Base-by-base conservation (phyloP, 2,113 vertebrate species). In the Campylomormyrus numenius region DNA sequence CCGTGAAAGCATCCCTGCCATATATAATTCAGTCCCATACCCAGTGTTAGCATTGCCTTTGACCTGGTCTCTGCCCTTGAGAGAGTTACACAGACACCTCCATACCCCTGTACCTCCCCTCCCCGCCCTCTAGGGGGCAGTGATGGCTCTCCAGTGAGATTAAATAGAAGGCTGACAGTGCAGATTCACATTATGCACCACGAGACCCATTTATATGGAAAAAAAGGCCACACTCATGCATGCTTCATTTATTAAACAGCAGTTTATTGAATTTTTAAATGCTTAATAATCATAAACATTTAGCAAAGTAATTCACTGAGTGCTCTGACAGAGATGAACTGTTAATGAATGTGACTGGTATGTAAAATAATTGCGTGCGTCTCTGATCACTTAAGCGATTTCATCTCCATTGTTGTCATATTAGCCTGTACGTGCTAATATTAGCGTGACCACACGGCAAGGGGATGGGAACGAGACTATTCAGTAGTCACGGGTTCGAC, bases 181-280 rank as follows among this genome's bases (percentile, higher is more conserved):
- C 89, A 56, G 48, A 21, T 42, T 74, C 35, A 45, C 48, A 89
- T 89, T 52, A 77, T 50, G 21, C 49, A 35, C 13, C 10, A 21
- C 0, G 9, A 56, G 39, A 58, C 70, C 66, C 50, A 89, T 89
- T 85, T 84, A 52, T 31, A 58, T 21, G 27, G 53, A 39, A 42
- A 87, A 15, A 15, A 42, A 62, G 39, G 80, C 19, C 24, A 46
- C 13, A 53, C 39, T 46, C 39, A 31, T 58, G 50, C 21, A 84
- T 58, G 77, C 89, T 31, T 56, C 77, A 52, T 85, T 89, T 48
- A 66, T 85, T 62, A 46, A 11, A 87, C 74, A 74, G 46, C 31
- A 15, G 88, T 80, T 31, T 27, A 21, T 39, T 52, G 70, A 77
- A 52, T 89, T 80, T 52, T 45, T 89, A 83, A 87, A 89, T 84